A percentile compares a stretch with the other conserved stretches of the same genome.
Conservation (phyloP, 2,797 vertebrate species). For the Xiphorhynchus erythropygius region DNA sequence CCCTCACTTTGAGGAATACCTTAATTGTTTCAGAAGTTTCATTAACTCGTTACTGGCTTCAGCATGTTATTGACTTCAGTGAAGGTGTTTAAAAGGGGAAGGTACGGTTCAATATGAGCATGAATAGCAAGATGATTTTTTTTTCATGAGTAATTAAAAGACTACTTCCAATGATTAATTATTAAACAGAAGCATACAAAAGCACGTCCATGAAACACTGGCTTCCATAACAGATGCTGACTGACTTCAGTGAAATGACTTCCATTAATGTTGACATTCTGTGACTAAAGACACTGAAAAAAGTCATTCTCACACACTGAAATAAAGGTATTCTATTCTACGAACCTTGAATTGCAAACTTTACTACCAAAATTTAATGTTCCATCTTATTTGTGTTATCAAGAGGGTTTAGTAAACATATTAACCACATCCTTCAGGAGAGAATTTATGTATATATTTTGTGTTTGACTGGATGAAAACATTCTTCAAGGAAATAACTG, state of each 20-base stretch:
- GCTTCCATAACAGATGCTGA: background rate
- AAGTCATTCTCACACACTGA: background rate
- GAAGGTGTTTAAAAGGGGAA: background rate
- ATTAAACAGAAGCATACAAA: conserved; percentile 38
- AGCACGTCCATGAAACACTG: background rate
- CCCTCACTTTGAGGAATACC: background rate
- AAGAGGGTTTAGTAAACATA: background rate
- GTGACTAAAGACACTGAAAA: background rate
- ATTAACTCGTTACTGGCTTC: background rate
- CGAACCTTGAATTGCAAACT: background rate
- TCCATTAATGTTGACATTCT: background rate
- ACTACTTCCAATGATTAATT: conserved; percentile 42
- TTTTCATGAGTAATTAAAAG: background rate
- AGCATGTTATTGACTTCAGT: background rate
- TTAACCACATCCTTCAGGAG: background rate
- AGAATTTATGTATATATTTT: conserved; percentile 41
- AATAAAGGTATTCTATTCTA: background rate
- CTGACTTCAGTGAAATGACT: background rate
- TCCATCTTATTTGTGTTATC: background rate
- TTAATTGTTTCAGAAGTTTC: background rate
- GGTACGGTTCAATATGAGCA: background rate
- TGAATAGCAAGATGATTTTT: background rate
- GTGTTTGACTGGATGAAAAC: conserved; percentile 14
- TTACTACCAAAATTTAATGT: background rate
- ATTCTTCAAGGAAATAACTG: conserved; percentile 52